Evolutionary conservation across 2,797 vertebrate species (phyloP).

Genomic region (Serranus cabrilla): DNA sequence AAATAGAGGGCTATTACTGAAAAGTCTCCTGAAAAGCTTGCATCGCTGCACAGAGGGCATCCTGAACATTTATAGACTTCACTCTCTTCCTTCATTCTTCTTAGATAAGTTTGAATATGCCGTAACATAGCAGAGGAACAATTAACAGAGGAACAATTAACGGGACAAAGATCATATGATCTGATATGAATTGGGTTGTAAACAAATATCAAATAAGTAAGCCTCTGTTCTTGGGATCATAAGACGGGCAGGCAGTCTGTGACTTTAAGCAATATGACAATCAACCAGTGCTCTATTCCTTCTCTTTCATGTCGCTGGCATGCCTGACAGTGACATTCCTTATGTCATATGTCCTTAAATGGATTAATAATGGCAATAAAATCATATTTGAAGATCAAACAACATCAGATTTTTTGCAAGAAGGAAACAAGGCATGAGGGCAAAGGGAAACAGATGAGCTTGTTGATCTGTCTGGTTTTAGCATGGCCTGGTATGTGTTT

Average conservation of each 20-base stretch:
- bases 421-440: constrained; percentile 16
- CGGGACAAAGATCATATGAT: constrained; percentile 62
- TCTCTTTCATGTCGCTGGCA: constrained; percentile 27
- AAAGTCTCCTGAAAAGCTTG: not conserved
- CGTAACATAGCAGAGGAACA: constrained; percentile 14
- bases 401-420: constrained; percentile 8
- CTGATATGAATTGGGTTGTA: constrained; percentile 40
- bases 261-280: constrained; percentile 46
- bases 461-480: constrained; percentile 58
- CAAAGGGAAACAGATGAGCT: constrained; percentile 34
- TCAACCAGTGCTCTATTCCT: constrained; percentile 36
- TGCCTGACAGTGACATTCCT: constrained; percentile 16
- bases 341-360: constrained; percentile 34
- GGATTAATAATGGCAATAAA: constrained; percentile 32
- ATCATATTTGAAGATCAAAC: constrained; percentile 15
- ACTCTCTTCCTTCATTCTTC: constrained; percentile 7
- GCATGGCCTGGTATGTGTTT: constrained; percentile 56
- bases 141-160: constrained; percentile 24
- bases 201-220: constrained; percentile 67
- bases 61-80: not conserved
- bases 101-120: not conserved
- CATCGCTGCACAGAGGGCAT: not conserved
- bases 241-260: constrained; percentile 59
- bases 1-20: constrained; percentile 4
- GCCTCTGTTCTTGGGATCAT: constrained; percentile 72